Conservation (phyloP, 2,797 vertebrate genomes). For the Sciurus carolinensis region DNA sequence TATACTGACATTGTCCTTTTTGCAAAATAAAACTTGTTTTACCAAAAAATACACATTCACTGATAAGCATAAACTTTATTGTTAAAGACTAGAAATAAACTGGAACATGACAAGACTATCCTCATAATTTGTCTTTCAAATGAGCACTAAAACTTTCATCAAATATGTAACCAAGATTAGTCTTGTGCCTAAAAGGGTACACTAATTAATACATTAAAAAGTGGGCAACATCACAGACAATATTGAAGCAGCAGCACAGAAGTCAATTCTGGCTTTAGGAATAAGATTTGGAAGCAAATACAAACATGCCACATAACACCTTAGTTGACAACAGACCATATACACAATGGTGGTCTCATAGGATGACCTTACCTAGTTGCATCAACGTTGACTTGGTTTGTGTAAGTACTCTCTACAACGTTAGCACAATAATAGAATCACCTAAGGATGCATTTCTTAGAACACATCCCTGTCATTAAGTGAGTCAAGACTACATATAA, state of each 20-base stretch:
- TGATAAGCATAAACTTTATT: not conserved
- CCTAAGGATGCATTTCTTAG: not conserved
- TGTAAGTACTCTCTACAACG: not conserved
- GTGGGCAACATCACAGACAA: not conserved
- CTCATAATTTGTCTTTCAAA: not conserved
- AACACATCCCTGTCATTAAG: no score
- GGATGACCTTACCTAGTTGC: accelerated
- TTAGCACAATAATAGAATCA: not conserved
- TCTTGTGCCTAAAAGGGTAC: not conserved
- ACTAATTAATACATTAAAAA: slow-evolving; percentile 11
- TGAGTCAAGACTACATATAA: not conserved
- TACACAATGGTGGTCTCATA: not conserved
- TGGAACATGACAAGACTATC: not conserved
- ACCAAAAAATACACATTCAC: not conserved
- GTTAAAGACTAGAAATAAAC: slow-evolving; percentile 10
- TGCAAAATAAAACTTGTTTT: slow-evolving; percentile 19
- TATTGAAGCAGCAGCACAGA: not conserved
- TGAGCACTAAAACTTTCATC: not conserved
- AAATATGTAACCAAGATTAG: not conserved
- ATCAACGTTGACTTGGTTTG: no score
- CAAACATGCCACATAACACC: not conserved
- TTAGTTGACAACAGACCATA: not conserved
- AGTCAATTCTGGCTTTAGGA: not conserved
- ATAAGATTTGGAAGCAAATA: not conserved
- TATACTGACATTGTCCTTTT: not conserved